Percentiles rank a stretch among this genome's conserved stretches.
Evolutionary conservation across 2,113 vertebrate genomes (phyloP).

Genomic region (Xiphias gladius): DNA sequence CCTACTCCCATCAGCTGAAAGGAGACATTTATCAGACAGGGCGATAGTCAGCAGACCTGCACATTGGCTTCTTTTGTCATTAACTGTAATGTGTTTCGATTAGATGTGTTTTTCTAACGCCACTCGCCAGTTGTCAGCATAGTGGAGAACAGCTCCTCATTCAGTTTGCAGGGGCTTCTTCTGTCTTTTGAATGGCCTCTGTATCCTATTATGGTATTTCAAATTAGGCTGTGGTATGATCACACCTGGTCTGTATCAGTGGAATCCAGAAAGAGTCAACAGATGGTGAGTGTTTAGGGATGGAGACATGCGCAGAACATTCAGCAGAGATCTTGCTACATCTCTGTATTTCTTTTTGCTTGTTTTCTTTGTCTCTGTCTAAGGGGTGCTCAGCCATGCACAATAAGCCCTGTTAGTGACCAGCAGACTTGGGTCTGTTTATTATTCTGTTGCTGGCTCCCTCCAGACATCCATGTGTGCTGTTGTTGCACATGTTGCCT

Average conservation of each 20-base stretch:
- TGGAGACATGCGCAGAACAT: constrained; percentile 24
- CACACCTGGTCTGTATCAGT: constrained; percentile 8
- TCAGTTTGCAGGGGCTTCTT: constrained; percentile 20
- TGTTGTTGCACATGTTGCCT: constrained; percentile 74
- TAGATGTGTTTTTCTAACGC: constrained; percentile 68
- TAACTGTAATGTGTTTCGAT: constrained; percentile 79
- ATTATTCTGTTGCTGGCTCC: constrained; percentile 71
- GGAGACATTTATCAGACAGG: constrained; percentile 78
- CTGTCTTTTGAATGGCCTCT: constrained; percentile 21
- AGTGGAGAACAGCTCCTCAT: constrained; percentile 37
- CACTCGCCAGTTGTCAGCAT: constrained; percentile 49
- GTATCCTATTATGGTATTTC: constrained; percentile 13
- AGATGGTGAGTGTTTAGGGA: constrained; percentile 36
- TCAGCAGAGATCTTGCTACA: constrained; percentile 20
- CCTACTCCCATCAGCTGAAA: constrained; percentile 66
- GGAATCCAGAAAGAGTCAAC: constrained; percentile 5
- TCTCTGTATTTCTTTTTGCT: constrained; percentile 48
- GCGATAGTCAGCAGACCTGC: constrained; percentile 74
- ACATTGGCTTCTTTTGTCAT: constrained; percentile 70
- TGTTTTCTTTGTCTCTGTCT: constrained; percentile 64
- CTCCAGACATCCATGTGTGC: constrained; percentile 56
- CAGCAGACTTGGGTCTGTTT: constrained; percentile 70
- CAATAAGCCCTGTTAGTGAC: constrained; percentile 67
- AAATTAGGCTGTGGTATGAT: neutral
- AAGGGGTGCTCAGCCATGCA: constrained; percentile 66